Evolutionary conservation across 2,888 invertebrate species (phyloP).

Genomic region (Diloba caeruleocephala): DNA sequence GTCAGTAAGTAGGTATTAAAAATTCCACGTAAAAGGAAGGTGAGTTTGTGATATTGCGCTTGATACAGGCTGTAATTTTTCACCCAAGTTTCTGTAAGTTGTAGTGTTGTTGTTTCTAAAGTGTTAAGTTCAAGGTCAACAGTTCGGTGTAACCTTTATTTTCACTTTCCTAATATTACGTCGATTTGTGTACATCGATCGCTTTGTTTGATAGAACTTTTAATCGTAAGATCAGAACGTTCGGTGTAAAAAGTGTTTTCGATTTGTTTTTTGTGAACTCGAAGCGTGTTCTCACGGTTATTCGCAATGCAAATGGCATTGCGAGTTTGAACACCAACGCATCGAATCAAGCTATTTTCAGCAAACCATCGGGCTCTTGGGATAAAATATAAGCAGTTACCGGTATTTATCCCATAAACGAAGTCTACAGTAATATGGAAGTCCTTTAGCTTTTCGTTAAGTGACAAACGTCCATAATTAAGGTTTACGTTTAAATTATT

Average conservation of each 20-base stretch:
- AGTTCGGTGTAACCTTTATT: slow-evolving; percentile 17
- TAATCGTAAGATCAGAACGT: slow-evolving; percentile 4
- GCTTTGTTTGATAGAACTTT: slow-evolving; percentile 13
- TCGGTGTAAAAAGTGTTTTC: slow-evolving; percentile 13
- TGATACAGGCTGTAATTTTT: slow-evolving; percentile 14
- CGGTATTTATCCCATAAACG: slow-evolving; percentile 32
- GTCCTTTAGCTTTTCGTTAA: slow-evolving; percentile 16
- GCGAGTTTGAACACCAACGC: slow-evolving; percentile 39
- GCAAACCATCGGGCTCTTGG: slow-evolving; percentile 11
- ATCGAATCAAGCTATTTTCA: slow-evolving; percentile 25
- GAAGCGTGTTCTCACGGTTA: slow-evolving; percentile 34
- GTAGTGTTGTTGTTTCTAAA: slow-evolving; percentile 29
- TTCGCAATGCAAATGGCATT: slow-evolving; percentile 20
- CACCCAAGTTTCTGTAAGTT: slow-evolving; percentile 15
- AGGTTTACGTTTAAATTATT: slow-evolving; percentile 4
- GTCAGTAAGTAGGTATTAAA: slow-evolving; percentile 68
- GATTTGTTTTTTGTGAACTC: slow-evolving; percentile 28
- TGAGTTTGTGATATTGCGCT: slow-evolving; percentile 67
- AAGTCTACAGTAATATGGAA: slow-evolving; percentile 14
- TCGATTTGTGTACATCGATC: slow-evolving; percentile 15
- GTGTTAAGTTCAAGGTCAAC: slow-evolving; percentile 46
- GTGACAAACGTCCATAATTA: slow-evolving; percentile 5
- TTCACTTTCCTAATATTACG: slow-evolving; percentile 41
- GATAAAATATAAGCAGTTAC: slow-evolving; percentile 19
- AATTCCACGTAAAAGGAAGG: slow-evolving; percentile 88